Evolutionary conservation across 1,140 invertebrate genomes (phyloP).

Genomic region (Drosophila arawakana): DNA sequence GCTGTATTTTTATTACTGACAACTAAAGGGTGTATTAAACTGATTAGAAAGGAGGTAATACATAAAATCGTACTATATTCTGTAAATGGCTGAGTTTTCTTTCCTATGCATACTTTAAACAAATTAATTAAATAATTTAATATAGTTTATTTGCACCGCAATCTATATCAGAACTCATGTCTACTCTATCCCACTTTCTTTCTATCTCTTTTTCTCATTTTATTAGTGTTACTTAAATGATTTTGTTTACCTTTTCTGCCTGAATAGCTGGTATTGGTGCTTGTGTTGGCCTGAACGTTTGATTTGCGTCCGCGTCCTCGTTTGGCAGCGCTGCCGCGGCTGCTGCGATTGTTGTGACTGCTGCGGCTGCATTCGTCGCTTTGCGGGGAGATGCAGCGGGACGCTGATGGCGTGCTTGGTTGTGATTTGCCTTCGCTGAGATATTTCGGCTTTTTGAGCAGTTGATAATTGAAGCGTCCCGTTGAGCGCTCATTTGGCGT

Average conservation of each 20-base stretch:
- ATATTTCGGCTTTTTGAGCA: slow-evolving; percentile 97
- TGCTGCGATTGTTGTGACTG: slow-evolving; percentile 84
- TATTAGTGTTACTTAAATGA: background rate
- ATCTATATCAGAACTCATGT: too few relatives aligned
- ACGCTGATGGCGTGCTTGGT: slow-evolving; percentile 91
- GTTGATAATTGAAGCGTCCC: slow-evolving; percentile 93
- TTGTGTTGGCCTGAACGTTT: slow-evolving; percentile 65
- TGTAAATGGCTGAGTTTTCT: too few relatives aligned
- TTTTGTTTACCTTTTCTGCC: slow-evolving; percentile 86
- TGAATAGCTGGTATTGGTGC: slow-evolving; percentile 80
- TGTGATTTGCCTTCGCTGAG: slow-evolving; percentile 88
- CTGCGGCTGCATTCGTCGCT: slow-evolving; percentile 88
- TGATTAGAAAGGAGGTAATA: too few relatives aligned
- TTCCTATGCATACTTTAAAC: too few relatives aligned
- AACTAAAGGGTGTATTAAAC: too few relatives aligned
- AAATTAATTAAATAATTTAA: too few relatives aligned
- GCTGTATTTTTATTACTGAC: too few relatives aligned
- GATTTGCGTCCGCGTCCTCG: slow-evolving; percentile 85
- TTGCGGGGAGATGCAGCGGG: slow-evolving; percentile 89
- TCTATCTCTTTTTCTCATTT: background rate
- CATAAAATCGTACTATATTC: too few relatives aligned
- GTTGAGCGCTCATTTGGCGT: slow-evolving; percentile 92
- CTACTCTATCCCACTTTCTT: background rate
- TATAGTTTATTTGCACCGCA: too few relatives aligned
- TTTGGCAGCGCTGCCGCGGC: slow-evolving; percentile 84